Conservation (phyloP, 1,140 invertebrate genomes). For the Thaumatotibia leucotreta region DNA sequence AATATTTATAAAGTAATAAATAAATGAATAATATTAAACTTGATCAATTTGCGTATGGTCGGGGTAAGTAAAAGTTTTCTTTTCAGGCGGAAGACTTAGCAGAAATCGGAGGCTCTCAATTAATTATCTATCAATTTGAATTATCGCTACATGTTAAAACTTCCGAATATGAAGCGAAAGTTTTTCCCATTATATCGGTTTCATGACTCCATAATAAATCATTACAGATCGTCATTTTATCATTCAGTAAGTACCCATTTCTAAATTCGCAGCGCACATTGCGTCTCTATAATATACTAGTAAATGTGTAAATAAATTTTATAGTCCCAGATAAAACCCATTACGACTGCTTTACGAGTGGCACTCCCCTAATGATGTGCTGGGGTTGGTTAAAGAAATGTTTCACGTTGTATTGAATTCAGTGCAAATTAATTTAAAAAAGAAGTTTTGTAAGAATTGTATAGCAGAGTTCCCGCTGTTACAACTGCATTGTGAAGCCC, state of each 20-base stretch:
- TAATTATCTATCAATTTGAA: too few relatives aligned
- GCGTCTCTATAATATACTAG: slow-evolving; percentile 50
- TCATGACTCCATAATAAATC: not conserved
- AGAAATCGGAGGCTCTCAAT: too few relatives aligned
- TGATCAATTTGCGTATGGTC: too few relatives aligned
- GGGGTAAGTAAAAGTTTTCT: too few relatives aligned
- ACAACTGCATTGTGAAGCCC: not conserved
- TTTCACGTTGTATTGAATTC: not conserved
- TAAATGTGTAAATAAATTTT: slow-evolving; percentile 70
- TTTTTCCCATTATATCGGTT: too few relatives aligned
- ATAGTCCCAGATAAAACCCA: slow-evolving; percentile 69
- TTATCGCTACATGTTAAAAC: too few relatives aligned
- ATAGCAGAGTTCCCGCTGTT: not conserved
- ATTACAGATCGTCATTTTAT: not conserved
- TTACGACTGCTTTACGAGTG: slow-evolving; percentile 61
- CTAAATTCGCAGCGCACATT: slow-evolving; percentile 29
- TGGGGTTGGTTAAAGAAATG: slow-evolving; percentile 28
- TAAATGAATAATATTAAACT: too few relatives aligned
- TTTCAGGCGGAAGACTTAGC: too few relatives aligned
- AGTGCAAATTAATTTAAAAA: slow-evolving; percentile 12
- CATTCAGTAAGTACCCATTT: slow-evolving; percentile 7
- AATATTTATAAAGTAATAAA: too few relatives aligned
- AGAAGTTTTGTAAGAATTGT: not conserved
- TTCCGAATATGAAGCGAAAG: too few relatives aligned
- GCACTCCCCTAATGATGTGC: slow-evolving; percentile 65